Base-by-base conservation (phyloP, 2,797 vertebrate genomes). In the Pelodytes ibericus region DNA sequence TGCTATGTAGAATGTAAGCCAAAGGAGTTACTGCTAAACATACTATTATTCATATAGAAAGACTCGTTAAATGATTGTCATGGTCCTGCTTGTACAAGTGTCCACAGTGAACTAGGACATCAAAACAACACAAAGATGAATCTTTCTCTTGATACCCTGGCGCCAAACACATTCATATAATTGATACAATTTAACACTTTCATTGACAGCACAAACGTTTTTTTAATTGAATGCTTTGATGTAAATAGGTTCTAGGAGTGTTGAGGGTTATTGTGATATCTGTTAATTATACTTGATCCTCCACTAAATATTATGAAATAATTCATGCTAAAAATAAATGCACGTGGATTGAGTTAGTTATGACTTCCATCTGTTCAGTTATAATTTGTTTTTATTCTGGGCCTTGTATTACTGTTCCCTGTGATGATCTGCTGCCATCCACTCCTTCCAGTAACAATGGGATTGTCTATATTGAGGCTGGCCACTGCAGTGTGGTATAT, bases 401-500 rank as follows among this genome's bases (percentile, higher is more conserved):
- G 6, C 15, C 51, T 22, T 6, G 8, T 13, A 5, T 36, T 5
- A 13, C 33, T 36, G 33, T 13, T 13, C 13, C 33, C 33, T 36
- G 33, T 36, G 33, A 36, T 36, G 33, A 5, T 13, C 33, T 36
- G 33, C n/a, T n/a, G n/a, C n/a, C n/a, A n/a, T n/a, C 36, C 7
- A 13, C 36, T 1, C 15, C 7, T 39, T 13, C 36, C 36, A 39
- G 36, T 39, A 2, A 39, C 36, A 39, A 39, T 39, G 36, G 36
- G n/a, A n/a, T n/a, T n/a, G n/a, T n/a, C n/a, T n/a, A n/a, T n/a
- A 36, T 36, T 16, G 4, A 4, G 4, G 44, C 44, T n/a, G 20
- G 33, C 26, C 49, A 57, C 67, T 71, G 74, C 75, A 59, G 62
- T 65, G 61, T 20, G 61, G 11, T 44, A 6, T 36, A 27, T 36